These are phyloP conservation scores for Dendrolimus kikuchii DNA, from an alignment of 1,140 invertebrate species.

Conservation along the genomic window DNA sequence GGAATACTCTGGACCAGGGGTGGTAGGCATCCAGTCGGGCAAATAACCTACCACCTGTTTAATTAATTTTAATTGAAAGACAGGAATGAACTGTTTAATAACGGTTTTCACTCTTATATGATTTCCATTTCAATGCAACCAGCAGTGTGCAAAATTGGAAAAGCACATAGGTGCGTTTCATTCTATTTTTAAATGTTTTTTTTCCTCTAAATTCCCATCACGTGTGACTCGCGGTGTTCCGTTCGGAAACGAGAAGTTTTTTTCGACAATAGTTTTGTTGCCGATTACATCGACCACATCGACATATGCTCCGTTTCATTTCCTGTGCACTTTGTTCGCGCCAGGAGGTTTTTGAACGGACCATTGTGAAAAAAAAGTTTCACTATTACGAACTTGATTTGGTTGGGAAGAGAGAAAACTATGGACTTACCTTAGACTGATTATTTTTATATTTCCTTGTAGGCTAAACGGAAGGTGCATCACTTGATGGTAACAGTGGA, in stretches of 20 bases:
- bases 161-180: constrained; percentile 8
- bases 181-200: constrained; percentile 19
- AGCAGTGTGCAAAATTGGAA: too few relatives aligned
- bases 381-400: constrained; percentile 69
- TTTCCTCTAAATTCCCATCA: constrained; percentile 34
- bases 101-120: too few relatives aligned
- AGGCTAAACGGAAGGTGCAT: too few relatives aligned
- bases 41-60: too few relatives aligned
- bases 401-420: constrained; percentile 29
- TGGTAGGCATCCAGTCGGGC: too few relatives aligned
- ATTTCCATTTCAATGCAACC: too few relatives aligned
- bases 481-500: too few relatives aligned
- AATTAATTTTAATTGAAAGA: too few relatives aligned
- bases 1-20: too few relatives aligned
- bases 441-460: not conserved
- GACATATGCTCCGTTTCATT: constrained; percentile 57
- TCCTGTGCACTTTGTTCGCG: constrained; percentile 45
- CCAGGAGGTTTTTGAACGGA: constrained; percentile 39
- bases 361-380: constrained; percentile 58
- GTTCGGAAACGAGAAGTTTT: constrained; percentile 20
- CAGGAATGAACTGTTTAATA: too few relatives aligned
- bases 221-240: constrained; percentile 35
- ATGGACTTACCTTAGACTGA: constrained; percentile 12
- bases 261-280: constrained; percentile 1
- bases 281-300: constrained; percentile 32